Base-by-base conservation (phyloP, 1,140 invertebrate genomes). In the Trissolcus basalis region DNA sequence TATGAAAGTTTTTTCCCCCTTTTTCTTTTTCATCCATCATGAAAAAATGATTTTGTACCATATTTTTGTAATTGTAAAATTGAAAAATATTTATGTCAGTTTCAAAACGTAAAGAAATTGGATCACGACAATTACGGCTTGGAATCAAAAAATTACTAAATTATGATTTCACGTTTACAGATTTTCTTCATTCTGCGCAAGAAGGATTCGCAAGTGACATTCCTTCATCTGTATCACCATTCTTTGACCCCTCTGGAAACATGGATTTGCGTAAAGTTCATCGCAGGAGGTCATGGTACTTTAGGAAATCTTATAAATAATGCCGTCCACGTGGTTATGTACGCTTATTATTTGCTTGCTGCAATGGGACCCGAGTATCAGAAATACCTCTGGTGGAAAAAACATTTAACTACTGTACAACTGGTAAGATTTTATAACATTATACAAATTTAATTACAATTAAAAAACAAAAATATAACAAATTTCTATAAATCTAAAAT, bases 321-420 rank as follows among this genome's bases (percentile, higher is more conserved):
- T 83, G 91, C 96, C 36, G 96, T 98, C 4, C 97, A 98, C 83
- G 91, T 97, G n/a, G 91, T 97, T 72, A 97, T 97, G 96, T 98
- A 98, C 86, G 91, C 91, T 53, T 98, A 98, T 85, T 98, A 98
- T 86, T 93, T 96, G 92, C 90, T 97, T 80, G 91, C 96, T 0
- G 96, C 96, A 3, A 93, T 97, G 92, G 96, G 96, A 32, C 96
- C 96, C 3, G 91, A 95, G 80, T 96, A 96, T 85, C 94, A 96
- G 85, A 96, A 96, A 83, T 97, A 95, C 81, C 88, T 98, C 11
- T 97, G 96, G 96, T 98, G 96, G 96, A 98, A 98, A 87, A 96
- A 96, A 84, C 94, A 98, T 83, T 91, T 98, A 55, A 98, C 96
- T 0, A 93, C 93, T 16, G 89, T 97, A 49, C 96, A 98, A 90